These are phyloP conservation scores for Eclectus roratus DNA, from an alignment of 2,113 vertebrate genomes.

Conservation along the genomic window DNA sequence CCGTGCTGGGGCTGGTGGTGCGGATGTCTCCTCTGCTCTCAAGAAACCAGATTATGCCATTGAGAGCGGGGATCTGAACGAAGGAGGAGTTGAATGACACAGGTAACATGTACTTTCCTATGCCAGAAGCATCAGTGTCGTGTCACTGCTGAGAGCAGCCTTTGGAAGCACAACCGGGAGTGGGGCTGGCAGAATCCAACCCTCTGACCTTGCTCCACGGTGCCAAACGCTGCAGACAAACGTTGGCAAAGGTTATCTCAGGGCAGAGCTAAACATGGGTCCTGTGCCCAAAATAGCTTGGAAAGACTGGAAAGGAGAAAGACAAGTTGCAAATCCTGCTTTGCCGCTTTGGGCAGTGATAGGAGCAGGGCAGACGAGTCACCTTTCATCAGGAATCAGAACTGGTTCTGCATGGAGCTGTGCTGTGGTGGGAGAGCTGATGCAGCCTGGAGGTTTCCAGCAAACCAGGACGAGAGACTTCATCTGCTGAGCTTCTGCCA, in stretches of 20 bases:
- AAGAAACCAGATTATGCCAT: accelerated
- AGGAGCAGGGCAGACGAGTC: not conserved
- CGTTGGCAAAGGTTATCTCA: conserved; percentile 20
- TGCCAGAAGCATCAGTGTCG: not conserved
- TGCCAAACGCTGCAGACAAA: not conserved
- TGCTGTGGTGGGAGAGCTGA: not conserved
- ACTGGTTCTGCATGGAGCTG: accelerated
- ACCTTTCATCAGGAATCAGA: not conserved
- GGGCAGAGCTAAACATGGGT: not conserved
- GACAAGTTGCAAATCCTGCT: not conserved
- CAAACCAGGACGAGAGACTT: not conserved
- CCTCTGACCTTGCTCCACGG: not conserved
- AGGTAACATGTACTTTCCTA: not conserved
- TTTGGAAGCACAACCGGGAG: accelerated
- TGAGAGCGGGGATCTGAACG: not conserved
- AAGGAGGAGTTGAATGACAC: not conserved
- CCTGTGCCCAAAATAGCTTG: not conserved
- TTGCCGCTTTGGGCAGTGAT: not conserved
- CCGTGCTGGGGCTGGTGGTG: accelerated
- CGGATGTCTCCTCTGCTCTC: not conserved
- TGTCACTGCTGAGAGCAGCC: not conserved
- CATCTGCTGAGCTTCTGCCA: not conserved
- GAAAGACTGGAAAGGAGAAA: conserved; percentile 9
- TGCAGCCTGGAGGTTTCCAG: not conserved
- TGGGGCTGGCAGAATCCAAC: not conserved